phyloP scores from a whole-genome alignment of 2,797 vertebrate genomes.

The Chelidonichthys spinosus region DNA sequence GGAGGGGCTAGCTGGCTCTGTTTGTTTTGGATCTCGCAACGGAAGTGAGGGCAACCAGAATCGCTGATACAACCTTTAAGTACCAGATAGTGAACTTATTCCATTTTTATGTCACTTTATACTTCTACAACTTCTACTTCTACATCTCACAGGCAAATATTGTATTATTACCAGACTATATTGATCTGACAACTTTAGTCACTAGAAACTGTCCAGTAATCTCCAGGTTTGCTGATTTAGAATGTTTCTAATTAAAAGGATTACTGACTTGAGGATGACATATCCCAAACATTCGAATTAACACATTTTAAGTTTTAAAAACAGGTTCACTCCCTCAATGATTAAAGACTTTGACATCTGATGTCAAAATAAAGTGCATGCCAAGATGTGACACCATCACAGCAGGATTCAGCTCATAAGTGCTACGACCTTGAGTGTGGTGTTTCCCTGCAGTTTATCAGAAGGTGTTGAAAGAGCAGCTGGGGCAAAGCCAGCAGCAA shows the following conservation, averaged over 20 bases:
- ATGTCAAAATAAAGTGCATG: slow-evolving; percentile 25
- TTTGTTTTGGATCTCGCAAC: no score
- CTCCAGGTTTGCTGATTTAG: background rate
- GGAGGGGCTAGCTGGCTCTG: no score
- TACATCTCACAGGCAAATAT: background rate
- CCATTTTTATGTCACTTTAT: background rate
- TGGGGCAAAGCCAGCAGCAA: background rate
- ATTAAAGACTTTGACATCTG: slow-evolving; percentile 10
- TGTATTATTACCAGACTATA: background rate
- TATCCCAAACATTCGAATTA: background rate
- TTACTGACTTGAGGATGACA: no score
- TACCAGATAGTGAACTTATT: background rate
- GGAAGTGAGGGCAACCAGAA: no score
- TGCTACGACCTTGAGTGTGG: background rate
- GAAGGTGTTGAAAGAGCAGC: background rate
- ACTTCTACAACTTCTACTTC: background rate
- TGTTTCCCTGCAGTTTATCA: slow-evolving; percentile 9
- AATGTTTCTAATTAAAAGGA: background rate
- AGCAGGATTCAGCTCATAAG: background rate
- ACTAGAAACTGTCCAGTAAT: no score
- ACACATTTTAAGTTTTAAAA: background rate
- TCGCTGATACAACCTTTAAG: no score
- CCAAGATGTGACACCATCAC: background rate
- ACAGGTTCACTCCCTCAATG: slow-evolving; percentile 12
- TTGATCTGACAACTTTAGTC: background rate